phyloP scores from a whole-genome alignment of 2,113 vertebrate species.

The Pachycephala philippinensis region DNA sequence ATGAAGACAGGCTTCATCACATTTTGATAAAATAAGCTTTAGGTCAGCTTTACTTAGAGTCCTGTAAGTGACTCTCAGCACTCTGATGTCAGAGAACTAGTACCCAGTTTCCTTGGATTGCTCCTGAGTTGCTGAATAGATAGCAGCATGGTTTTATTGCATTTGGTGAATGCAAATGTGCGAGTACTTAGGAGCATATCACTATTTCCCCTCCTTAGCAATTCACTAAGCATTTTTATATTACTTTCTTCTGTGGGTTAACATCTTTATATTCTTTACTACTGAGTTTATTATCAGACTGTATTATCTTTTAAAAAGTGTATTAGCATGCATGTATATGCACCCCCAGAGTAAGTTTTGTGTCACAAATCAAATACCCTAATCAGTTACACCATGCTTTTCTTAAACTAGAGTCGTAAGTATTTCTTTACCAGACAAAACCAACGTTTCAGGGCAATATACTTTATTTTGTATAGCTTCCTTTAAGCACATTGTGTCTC shows the following conservation, averaged over 20 bases:
- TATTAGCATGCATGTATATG: not conserved
- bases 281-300: not conserved
- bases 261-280: not conserved
- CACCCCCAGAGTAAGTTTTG: not conserved
- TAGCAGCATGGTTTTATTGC: not conserved
- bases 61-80: not conserved
- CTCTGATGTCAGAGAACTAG: not conserved
- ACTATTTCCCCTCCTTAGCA: not conserved
- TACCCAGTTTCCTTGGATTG: not conserved
- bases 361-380: not conserved
- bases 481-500: not conserved
- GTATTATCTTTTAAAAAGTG: not conserved
- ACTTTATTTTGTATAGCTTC: conserved; percentile 8
- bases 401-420: not conserved
- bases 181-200: not conserved
- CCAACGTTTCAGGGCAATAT: not conserved
- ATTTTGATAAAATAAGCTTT: not conserved
- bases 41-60: not conserved
- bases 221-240: not conserved
- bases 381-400: not conserved
- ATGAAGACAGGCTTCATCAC: not conserved
- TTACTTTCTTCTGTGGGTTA: not conserved
- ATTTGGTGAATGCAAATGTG: not conserved
- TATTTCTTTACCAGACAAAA: conserved; percentile 10
- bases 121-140: not conserved